Conservation (phyloP, 2,888 invertebrate species). For the Ferrisia virgata region DNA sequence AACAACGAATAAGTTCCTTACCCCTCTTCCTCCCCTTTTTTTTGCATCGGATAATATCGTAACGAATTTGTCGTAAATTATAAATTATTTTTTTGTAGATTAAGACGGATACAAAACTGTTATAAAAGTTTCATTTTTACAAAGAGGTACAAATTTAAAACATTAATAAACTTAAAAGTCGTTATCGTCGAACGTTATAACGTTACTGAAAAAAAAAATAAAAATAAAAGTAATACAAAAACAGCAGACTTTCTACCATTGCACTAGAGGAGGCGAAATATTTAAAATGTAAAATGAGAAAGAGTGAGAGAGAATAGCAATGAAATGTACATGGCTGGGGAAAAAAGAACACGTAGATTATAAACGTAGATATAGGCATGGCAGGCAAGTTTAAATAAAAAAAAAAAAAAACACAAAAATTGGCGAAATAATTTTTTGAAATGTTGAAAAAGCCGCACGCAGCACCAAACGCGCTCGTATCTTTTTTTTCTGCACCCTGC, state of each 20-base stretch:
- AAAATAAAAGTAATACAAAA: no score
- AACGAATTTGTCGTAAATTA: constrained; percentile 27
- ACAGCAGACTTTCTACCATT: no score
- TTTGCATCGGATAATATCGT: background rate
- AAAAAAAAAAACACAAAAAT: no score
- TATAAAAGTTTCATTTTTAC: constrained; percentile 26
- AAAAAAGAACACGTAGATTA: background rate
- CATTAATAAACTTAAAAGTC: constrained; percentile 21
- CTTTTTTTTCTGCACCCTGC: background rate
- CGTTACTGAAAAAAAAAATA: background rate
- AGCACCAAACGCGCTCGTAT: background rate
- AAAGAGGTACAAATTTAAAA: constrained; percentile 22
- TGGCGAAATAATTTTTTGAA: constrained; percentile 5
- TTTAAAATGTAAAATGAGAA: no score
- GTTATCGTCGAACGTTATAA: background rate
- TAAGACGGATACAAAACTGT: constrained; percentile 22
- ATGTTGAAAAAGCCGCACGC: background rate
- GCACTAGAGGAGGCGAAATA: no score
- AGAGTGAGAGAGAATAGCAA: no score
- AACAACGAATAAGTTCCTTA: background rate
- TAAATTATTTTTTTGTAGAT: constrained; percentile 23
- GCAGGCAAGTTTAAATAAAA: no score
- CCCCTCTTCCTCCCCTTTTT: background rate
- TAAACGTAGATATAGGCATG: background rate
- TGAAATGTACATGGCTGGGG: background rate